Evolutionary conservation across 1,140 invertebrate genomes (phyloP).

Genomic region (Meloidogyne exigua): DNA sequence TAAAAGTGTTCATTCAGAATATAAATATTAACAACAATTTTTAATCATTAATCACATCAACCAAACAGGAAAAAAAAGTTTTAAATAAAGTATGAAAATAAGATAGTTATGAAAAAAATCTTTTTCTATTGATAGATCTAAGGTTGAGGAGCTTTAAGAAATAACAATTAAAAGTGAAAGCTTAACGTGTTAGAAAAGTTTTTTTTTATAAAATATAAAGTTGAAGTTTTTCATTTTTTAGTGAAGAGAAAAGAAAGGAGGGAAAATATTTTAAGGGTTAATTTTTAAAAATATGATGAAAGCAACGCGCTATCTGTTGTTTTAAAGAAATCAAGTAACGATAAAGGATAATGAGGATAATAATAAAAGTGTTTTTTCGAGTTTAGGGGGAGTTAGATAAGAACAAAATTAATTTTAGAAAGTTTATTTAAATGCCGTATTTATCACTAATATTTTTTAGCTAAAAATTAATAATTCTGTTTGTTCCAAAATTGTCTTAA

Average conservation of each 20-base stretch:
- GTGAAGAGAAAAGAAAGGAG: neutral
- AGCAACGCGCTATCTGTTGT: neutral
- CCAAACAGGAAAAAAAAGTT: neutral
- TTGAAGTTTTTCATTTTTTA: neutral
- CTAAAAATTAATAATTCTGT: no score
- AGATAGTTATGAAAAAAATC: neutral
- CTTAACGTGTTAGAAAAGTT: neutral
- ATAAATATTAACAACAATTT: neutral
- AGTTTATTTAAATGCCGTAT: no score
- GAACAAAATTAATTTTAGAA: no score
- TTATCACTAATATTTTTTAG: no score
- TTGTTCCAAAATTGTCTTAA: no score
- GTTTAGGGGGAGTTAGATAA: no score
- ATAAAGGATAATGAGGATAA: neutral
- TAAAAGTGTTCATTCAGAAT: no score
- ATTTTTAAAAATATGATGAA: neutral
- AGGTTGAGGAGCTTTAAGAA: neutral
- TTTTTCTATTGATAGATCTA: neutral
- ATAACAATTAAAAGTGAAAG: neutral
- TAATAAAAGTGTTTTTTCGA: neutral
- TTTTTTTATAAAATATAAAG: neutral
- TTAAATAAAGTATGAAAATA: neutral
- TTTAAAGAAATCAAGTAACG: neutral
- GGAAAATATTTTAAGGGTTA: neutral
- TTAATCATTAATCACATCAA: conserved; percentile 5